A percentile compares a stretch with the other conserved stretches of the same genome.
These are phyloP conservation scores for Toxostoma redivivum DNA, from an alignment of 2,113 vertebrate species.

Conservation along the genomic window DNA sequence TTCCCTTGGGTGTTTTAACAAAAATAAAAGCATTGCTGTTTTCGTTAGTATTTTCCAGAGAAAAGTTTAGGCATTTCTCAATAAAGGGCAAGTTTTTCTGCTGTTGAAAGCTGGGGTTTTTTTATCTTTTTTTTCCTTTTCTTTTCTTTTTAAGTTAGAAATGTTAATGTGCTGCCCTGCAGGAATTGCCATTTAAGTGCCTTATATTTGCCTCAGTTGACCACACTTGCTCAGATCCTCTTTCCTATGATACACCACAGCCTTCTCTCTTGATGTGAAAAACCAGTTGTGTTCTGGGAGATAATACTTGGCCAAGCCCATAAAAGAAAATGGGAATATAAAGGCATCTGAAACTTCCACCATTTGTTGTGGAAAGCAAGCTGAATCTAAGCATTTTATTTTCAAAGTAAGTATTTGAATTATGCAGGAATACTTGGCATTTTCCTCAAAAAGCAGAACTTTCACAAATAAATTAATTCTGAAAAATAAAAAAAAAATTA, in stretches of 20 bases:
- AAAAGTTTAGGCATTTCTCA: not conserved
- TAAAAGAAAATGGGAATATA: not conserved
- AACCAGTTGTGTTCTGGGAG: not conserved
- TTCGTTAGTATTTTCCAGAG: not conserved
- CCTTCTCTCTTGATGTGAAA: not conserved
- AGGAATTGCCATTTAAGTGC: not conserved
- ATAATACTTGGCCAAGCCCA: not conserved
- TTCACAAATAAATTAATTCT: not conserved
- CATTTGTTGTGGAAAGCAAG: not conserved
- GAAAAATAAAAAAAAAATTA: not conserved
- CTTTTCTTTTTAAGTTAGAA: not conserved
- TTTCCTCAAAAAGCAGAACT: constrained; percentile 10
- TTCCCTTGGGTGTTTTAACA: not conserved
- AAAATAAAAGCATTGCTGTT: not conserved
- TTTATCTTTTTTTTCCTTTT: not conserved
- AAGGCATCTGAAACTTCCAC: not conserved
- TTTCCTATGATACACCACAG: not conserved
- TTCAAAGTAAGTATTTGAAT: constrained; percentile 28
- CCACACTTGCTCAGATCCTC: not conserved
- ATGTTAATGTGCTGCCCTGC: not conserved
- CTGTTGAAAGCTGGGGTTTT: not conserved
- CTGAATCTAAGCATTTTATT: not conserved
- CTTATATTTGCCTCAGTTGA: not conserved
- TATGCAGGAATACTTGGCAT: not conserved
- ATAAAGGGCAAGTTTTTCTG: not conserved